A percentile compares a stretch with the other conserved stretches of the same genome.
These are phyloP conservation scores for Oreonectes daqikongensis DNA, from an alignment of 2,797 vertebrate genomes.

Conservation along the genomic window DNA sequence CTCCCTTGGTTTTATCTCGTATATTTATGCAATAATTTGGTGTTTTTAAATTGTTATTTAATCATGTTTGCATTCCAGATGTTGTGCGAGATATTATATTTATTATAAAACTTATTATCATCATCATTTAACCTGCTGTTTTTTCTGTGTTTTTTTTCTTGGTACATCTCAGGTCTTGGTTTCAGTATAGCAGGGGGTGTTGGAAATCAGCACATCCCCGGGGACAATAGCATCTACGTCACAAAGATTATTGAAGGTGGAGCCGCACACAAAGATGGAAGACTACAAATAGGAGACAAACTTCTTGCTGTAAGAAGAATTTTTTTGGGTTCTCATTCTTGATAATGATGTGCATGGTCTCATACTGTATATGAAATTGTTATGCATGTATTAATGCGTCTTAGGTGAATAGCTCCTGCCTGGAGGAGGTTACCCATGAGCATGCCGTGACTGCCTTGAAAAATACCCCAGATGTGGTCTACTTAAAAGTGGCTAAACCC, in stretches of 20 bases:
- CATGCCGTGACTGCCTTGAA: conserved; percentile 97
- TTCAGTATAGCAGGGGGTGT: conserved; percentile 98
- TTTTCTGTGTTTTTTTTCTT: conserved; percentile 2
- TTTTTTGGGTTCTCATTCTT: not conserved
- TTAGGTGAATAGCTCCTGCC: conserved; percentile 86
- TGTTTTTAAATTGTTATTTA: not conserved
- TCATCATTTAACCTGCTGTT: not conserved
- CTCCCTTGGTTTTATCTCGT: conserved; percentile 21
- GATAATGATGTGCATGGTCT: not conserved
- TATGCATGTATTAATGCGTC: conserved; percentile 33
- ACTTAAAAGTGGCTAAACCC: conserved; percentile 94
- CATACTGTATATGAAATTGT: conserved; percentile 4
- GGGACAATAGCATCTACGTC: conserved; percentile 98
- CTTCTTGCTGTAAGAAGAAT: conserved; percentile 87
- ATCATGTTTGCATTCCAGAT: not conserved
- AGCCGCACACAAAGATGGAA: conserved; percentile 93
- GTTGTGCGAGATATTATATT: too few relatives aligned
- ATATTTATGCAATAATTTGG: conserved; percentile 15
- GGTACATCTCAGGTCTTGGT: conserved; percentile 84
- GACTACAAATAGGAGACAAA: conserved; percentile 97
- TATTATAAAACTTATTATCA: too few relatives aligned
- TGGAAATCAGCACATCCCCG: conserved; percentile 97
- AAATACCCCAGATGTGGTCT: conserved; percentile 95
- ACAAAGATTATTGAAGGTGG: conserved; percentile 98
- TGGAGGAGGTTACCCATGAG: conserved; percentile 96